These are phyloP conservation scores for Calidris pygmaea DNA, from an alignment of 2,113 vertebrate species.

Conservation along the genomic window DNA sequence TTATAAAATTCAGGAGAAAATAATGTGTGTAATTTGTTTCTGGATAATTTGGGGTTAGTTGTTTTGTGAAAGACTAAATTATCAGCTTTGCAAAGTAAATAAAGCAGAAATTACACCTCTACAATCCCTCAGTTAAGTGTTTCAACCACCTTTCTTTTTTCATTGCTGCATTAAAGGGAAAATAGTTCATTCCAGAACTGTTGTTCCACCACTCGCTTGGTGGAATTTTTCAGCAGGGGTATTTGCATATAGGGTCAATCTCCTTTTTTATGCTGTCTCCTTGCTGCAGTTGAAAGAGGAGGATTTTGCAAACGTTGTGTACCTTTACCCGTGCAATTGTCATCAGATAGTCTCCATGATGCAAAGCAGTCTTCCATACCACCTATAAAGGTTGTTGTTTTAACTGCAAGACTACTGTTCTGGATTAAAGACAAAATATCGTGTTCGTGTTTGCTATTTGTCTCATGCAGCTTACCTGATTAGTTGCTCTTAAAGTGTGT, in stretches of 20 bases:
- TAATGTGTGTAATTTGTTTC: neutral
- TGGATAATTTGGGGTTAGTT: neutral
- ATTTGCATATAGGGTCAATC: neutral
- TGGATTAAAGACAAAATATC: neutral
- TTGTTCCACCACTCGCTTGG: neutral
- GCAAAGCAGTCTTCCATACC: neutral
- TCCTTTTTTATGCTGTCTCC: neutral
- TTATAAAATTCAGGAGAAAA: neutral
- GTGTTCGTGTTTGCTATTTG: neutral
- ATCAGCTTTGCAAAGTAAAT: neutral
- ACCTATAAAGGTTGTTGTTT: neutral
- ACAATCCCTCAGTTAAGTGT: neutral
- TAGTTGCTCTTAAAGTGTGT: constrained; percentile 53
- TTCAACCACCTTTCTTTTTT: neutral
- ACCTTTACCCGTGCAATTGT: neutral
- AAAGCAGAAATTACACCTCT: neutral
- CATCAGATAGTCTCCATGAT: neutral
- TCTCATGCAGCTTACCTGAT: constrained; percentile 46
- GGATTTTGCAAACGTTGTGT: neutral
- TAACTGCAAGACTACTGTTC: neutral
- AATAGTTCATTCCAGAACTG: neutral
- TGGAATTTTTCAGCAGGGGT: neutral
- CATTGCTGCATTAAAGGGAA: neutral
- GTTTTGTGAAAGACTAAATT: neutral
- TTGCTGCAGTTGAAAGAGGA: neutral